These are phyloP conservation scores for Otus sunia DNA, from an alignment of 2,113 vertebrate genomes.

Conservation along the genomic window DNA sequence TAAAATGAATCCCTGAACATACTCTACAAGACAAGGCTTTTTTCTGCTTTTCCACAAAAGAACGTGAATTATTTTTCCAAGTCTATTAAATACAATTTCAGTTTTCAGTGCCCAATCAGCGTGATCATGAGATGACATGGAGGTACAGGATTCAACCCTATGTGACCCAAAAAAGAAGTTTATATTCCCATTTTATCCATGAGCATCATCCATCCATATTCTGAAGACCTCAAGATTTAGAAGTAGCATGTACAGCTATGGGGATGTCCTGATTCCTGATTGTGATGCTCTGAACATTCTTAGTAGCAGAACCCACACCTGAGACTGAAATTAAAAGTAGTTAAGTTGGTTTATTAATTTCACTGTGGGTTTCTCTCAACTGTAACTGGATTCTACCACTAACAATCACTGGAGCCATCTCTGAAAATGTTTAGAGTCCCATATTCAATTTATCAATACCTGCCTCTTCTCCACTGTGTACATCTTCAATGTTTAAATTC, in stretches of 20 bases:
- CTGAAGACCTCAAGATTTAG: background rate
- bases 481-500: background rate
- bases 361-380: background rate
- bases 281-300: background rate
- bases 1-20: background rate
- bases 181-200: background rate
- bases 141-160: background rate
- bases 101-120: background rate
- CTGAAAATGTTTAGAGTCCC: background rate
- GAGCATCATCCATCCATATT: background rate
- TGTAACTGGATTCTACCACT: background rate
- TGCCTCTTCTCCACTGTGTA: background rate
- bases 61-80: background rate
- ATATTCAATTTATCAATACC: background rate
- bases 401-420: background rate
- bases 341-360: background rate
- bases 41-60: background rate
- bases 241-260: background rate
- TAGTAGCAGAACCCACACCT: background rate
- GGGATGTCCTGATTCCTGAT: background rate
- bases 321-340: background rate
- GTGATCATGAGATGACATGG: background rate
- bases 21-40: background rate
- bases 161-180: background rate
- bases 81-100: background rate